These are phyloP conservation scores for Clarias batrachus DNA, from an alignment of 2,113 vertebrate species.

Conservation along the genomic window DNA sequence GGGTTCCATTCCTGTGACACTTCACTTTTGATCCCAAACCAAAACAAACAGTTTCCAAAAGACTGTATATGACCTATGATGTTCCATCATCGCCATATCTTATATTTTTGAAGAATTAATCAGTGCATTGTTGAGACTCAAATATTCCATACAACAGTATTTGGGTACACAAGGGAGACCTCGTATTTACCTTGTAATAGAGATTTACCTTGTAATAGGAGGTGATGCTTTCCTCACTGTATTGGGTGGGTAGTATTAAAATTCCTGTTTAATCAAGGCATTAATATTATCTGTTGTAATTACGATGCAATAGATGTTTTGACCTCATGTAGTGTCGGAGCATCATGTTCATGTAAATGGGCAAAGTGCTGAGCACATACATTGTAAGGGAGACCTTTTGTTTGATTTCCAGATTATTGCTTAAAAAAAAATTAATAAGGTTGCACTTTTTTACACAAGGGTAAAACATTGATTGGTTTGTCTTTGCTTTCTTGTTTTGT, in stretches of 20 bases:
- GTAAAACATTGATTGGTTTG: conserved; percentile 17
- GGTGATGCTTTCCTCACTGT: neutral
- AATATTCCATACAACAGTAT: conserved; percentile 42
- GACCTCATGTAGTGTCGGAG: neutral
- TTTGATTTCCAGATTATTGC: neutral
- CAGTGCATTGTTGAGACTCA: conserved; percentile 43
- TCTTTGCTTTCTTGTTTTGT: conserved; percentile 41
- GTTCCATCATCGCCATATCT: conserved; percentile 62
- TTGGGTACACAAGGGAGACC: conserved; percentile 14
- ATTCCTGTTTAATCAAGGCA: conserved; percentile 16
- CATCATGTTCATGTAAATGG: conserved; percentile 12
- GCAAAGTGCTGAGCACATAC: neutral
- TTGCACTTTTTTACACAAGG: conserved; percentile 48
- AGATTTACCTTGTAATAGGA: too few species aligned
- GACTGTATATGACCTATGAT: conserved; percentile 77
- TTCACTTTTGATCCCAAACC: conserved; percentile 47
- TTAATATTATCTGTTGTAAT: conserved; percentile 13
- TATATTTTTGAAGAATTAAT: conserved; percentile 59
- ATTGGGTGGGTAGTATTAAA: neutral
- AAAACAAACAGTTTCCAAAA: conserved; percentile 66
- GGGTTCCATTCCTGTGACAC: conserved; percentile 62
- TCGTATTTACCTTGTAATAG: conserved; percentile 43
- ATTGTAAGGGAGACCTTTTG: conserved; percentile 10
- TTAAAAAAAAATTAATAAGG: conserved; percentile 25
- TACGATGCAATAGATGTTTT: conserved; percentile 19